phyloP scores from a whole-genome alignment of 2,797 vertebrate genomes.

The Hippocampus kuda region DNA sequence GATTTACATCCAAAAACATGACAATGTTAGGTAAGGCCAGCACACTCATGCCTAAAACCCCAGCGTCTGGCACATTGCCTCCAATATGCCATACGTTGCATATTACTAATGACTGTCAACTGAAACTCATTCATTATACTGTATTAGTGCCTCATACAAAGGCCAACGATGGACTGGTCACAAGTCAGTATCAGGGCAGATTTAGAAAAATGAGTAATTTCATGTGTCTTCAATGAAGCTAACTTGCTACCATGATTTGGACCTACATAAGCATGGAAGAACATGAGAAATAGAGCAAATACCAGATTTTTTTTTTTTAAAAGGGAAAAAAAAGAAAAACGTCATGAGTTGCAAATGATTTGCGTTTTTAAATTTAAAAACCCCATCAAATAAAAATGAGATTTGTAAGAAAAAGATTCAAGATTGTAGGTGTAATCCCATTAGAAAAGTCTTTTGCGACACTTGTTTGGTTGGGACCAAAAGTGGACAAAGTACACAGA shows the following conservation, averaged over 20 bases:
- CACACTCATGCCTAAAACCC: not conserved
- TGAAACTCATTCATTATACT: not conserved
- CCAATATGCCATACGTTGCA: not conserved
- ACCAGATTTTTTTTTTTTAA: no score
- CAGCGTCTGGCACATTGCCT: not conserved
- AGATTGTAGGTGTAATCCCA: no score
- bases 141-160: not conserved
- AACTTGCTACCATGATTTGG: not conserved
- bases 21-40: conserved; percentile 84
- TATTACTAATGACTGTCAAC: not conserved
- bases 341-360: not conserved
- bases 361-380: not conserved
- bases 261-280: not conserved
- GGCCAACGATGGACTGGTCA: not conserved
- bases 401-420: no score
- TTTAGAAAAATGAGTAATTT: no score
- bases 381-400: not conserved
- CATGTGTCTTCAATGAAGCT: not conserved
- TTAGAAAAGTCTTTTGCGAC: no score
- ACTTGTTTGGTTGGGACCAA: no score
- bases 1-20: conserved; percentile 99
- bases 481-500: no score
- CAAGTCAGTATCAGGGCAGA: not conserved
- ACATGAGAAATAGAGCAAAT: not conserved
- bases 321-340: not conserved